A percentile compares a stretch with the other conserved stretches of the same genome.
phyloP scores from a whole-genome alignment of 2,888 invertebrate genomes.

The Eristalis arbustorum region DNA sequence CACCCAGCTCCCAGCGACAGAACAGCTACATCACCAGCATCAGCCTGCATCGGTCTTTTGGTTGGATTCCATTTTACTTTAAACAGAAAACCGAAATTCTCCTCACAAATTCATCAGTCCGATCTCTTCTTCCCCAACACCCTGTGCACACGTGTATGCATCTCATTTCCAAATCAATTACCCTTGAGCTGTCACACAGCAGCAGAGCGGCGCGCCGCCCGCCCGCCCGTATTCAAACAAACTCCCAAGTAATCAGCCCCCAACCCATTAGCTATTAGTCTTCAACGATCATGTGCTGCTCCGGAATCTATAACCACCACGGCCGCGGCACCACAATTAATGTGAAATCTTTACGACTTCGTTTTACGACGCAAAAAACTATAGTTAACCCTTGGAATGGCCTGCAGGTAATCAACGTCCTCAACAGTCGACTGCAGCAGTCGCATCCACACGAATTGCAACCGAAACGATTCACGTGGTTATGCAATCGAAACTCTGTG shows the following conservation, averaged over 20 bases:
- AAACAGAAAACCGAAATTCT: too few species aligned
- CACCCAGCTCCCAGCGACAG: too few species aligned
- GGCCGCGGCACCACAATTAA: conserved; percentile 3
- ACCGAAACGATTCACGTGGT: conserved; percentile 14
- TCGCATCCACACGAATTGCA: background rate
- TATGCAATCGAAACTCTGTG: conserved; percentile 6
- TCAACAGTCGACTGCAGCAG: conserved; percentile 9
- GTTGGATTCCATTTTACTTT: too few species aligned
- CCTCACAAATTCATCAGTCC: too few species aligned
- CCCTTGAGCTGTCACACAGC: background rate
- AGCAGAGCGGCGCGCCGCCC: too few species aligned
- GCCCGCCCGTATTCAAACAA: background rate
- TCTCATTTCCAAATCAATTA: background rate
- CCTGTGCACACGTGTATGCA: background rate
- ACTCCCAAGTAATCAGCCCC: background rate
- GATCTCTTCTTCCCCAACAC: background rate
- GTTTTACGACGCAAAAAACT: conserved; percentile 7
- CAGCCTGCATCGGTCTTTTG: too few species aligned
- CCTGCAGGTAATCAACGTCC: conserved; percentile 36
- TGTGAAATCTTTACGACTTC: conserved; percentile 27
- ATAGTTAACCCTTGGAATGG: conserved; percentile 7
- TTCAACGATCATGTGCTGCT: background rate
- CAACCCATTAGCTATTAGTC: background rate
- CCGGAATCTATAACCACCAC: conserved; percentile 18
- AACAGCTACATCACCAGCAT: too few species aligned